A percentile compares a stretch with the other conserved stretches of the same genome.
These are phyloP conservation scores for Bergia sp. DNA, from an alignment of 92 coral and sea anemone species.

Conservation along the genomic window DNA sequence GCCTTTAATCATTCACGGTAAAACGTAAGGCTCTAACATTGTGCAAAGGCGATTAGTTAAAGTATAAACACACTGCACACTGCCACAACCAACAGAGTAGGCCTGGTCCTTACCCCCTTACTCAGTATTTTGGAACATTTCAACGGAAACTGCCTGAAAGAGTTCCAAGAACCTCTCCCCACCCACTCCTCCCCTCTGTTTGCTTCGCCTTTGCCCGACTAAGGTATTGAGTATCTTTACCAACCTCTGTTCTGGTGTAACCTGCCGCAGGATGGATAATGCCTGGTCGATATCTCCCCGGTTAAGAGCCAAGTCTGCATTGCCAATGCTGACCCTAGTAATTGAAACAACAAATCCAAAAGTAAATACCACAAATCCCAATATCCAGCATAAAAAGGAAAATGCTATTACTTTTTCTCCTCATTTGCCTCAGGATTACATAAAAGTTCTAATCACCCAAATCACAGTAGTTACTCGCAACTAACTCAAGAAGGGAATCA, in stretches of 20 bases:
- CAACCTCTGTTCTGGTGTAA: slow-evolving; percentile 97
- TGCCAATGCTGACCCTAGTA: slow-evolving; percentile 87
- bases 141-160: too few relatives aligned
- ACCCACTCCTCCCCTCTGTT: too few relatives aligned
- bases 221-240: not conserved
- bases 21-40: too few relatives aligned
- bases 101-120: not conserved
- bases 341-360: not conserved
- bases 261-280: slow-evolving; percentile 75
- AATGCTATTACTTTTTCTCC: not conserved
- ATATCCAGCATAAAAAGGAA: not conserved
- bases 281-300: slow-evolving; percentile 97
- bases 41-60: too few relatives aligned
- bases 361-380: not conserved
- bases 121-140: too few relatives aligned
- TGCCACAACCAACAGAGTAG: not conserved
- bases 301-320: slow-evolving; percentile 90
- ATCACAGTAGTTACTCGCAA: not conserved
- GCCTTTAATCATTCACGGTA: too few relatives aligned
- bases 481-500: not conserved
- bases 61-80: too few relatives aligned
- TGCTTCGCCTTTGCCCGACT: not conserved
- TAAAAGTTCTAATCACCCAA: too few relatives aligned
- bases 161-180: too few relatives aligned
- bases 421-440: not conserved